Conservation (phyloP, 1,140 invertebrate genomes). For the Ladona fulva region DNA sequence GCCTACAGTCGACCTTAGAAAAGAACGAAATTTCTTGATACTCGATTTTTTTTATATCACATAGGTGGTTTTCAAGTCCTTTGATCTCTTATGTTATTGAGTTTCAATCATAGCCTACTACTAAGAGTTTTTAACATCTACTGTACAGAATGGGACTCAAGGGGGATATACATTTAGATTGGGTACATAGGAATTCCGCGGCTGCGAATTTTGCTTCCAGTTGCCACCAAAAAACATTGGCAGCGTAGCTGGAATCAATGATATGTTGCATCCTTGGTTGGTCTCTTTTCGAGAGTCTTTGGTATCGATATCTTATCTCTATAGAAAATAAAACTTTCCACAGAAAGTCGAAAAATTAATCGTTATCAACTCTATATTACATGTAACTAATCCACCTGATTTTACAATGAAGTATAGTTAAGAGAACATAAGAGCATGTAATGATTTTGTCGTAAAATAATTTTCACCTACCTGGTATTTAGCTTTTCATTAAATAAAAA, state of each 20-base stretch:
- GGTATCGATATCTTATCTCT: too few relatives aligned
- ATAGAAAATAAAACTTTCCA: too few relatives aligned
- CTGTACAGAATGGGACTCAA: too few relatives aligned
- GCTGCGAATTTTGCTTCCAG: too few relatives aligned
- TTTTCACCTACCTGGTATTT: neutral
- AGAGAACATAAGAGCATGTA: neutral
- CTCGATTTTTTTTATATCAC: neutral
- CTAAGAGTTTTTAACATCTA: too few relatives aligned
- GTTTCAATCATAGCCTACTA: too few relatives aligned
- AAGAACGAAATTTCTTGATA: neutral
- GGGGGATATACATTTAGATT: neutral
- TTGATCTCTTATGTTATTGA: neutral
- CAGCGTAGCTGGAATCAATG: neutral
- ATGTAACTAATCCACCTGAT: too few relatives aligned
- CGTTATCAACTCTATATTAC: too few relatives aligned
- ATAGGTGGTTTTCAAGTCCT: neutral
- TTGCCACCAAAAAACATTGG: too few relatives aligned
- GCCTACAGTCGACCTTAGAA: neutral
- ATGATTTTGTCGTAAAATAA: neutral
- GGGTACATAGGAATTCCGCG: neutral
- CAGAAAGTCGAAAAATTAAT: too few relatives aligned
- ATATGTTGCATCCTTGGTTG: constrained; percentile 4
- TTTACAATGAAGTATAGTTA: too few relatives aligned
- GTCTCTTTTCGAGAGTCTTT: neutral
- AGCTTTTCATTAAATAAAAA: neutral